A percentile compares a stretch with the other conserved stretches of the same genome.
Evolutionary conservation across 1,140 invertebrate genomes (phyloP).

Genomic region (Sitobion miscanthi): DNA sequence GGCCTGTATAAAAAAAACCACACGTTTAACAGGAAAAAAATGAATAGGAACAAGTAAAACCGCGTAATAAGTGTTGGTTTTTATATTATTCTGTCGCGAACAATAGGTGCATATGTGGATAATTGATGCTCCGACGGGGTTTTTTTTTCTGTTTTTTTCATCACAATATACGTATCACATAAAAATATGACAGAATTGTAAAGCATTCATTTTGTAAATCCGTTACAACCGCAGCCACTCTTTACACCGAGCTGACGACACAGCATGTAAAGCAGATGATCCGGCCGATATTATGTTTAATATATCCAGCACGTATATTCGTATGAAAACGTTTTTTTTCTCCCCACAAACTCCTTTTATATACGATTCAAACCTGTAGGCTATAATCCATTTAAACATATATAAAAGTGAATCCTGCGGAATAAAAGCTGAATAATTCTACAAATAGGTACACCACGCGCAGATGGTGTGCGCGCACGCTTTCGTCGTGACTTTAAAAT

Average conservation of each 20-base stretch:
- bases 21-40: not conserved
- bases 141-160: not conserved
- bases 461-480: too few species aligned
- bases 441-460: not conserved
- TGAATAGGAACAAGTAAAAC: not conserved
- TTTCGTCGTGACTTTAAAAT: not conserved
- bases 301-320: not conserved
- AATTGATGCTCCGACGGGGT: not conserved
- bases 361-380: not conserved
- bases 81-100: not conserved
- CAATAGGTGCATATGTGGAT: not conserved
- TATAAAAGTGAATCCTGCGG: not conserved
- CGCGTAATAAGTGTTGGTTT: not conserved
- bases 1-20: not conserved
- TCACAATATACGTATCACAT: not conserved
- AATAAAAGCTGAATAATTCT: not conserved
- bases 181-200: not conserved
- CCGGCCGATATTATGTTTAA: not conserved
- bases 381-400: not conserved
- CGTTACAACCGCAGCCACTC: not conserved
- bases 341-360: not conserved
- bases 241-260: not conserved
- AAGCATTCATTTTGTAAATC: not conserved
- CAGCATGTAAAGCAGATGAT: not conserved
- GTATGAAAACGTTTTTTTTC: not conserved